A percentile compares a stretch with the other conserved stretches of the same genome.
phyloP scores from a whole-genome alignment of 2,797 vertebrate species.

The Neoniphon sammara region DNA sequence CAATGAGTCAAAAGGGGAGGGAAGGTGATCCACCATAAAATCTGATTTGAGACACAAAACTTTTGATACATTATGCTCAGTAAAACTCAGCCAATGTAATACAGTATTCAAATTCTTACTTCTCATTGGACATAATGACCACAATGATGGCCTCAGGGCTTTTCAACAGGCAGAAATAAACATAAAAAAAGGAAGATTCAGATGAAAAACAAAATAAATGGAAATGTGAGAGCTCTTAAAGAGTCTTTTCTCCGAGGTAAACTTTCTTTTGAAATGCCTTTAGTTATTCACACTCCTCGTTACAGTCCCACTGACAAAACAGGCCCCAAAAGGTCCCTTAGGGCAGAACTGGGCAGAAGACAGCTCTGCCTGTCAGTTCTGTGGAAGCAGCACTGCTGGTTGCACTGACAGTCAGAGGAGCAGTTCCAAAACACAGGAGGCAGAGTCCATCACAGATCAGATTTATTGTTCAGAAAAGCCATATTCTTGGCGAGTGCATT shows the following conservation, averaged over 20 bases:
- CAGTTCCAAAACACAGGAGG: conserved; percentile 55
- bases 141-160: conserved; percentile 55
- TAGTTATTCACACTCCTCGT: conserved; percentile 52
- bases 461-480: conserved; percentile 83
- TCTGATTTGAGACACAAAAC: conserved; percentile 64
- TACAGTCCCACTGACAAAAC: conserved; percentile 53
- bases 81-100: conserved; percentile 51
- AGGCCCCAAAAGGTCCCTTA: conserved; percentile 60
- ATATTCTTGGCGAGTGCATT: conserved; percentile 78
- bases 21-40: conserved; percentile 48
- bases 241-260: conserved; percentile 83
- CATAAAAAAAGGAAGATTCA: conserved; percentile 21
- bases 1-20: conserved; percentile 61
- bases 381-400: conserved; percentile 59
- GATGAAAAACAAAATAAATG: conserved; percentile 60
- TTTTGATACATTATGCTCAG: conserved; percentile 53
- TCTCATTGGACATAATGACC: conserved; percentile 48
- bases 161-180: conserved; percentile 42
- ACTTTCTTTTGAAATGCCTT: conserved; percentile 79
- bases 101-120: conserved; percentile 46
- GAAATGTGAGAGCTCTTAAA: conserved; percentile 74
- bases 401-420: conserved; percentile 49
- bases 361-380: conserved; percentile 42
- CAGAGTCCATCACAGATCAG: conserved; percentile 67
- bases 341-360: conserved; percentile 42